These are phyloP conservation scores for Kryphioiulus occultus DNA, from an alignment of 2,888 invertebrate genomes.

Conservation along the genomic window DNA sequence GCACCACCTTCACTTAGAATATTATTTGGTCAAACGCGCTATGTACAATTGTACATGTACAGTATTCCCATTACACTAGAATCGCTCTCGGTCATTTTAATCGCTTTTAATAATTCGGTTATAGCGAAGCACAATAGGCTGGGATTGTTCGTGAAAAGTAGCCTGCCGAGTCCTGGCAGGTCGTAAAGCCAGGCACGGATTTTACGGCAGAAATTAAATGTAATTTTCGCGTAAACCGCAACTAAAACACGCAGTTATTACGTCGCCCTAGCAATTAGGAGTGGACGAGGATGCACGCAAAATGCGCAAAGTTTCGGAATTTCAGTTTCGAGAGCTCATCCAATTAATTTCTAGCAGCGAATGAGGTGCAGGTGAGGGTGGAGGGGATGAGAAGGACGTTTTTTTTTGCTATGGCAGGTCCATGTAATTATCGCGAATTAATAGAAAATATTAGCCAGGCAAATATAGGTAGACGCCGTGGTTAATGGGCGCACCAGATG, in stretches of 20 bases:
- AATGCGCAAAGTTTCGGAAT: neutral
- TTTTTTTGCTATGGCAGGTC: neutral
- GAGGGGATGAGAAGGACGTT: neutral
- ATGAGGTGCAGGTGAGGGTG: neutral
- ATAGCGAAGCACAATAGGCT: neutral
- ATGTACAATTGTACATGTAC: too few species aligned
- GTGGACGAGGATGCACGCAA: neutral
- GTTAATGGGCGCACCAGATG: neutral
- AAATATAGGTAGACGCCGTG: neutral
- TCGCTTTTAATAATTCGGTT: neutral
- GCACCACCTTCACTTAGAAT: too few species aligned
- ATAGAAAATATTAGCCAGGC: neutral
- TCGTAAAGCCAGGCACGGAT: neutral
- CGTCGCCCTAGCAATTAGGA: neutral
- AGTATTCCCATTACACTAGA: too few species aligned
- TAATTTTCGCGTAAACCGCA: neutral
- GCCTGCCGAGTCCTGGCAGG: neutral
- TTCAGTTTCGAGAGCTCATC: neutral
- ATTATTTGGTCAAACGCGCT: too few species aligned
- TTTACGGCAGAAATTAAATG: conserved; percentile 13
- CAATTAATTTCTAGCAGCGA: neutral
- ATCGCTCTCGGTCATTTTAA: neutral
- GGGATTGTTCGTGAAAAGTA: neutral
- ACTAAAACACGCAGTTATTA: conserved; percentile 11
- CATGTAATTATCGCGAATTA: neutral